These are phyloP conservation scores for Himalopsyche anomala DNA, from an alignment of 2,888 invertebrate species.

Conservation along the genomic window DNA sequence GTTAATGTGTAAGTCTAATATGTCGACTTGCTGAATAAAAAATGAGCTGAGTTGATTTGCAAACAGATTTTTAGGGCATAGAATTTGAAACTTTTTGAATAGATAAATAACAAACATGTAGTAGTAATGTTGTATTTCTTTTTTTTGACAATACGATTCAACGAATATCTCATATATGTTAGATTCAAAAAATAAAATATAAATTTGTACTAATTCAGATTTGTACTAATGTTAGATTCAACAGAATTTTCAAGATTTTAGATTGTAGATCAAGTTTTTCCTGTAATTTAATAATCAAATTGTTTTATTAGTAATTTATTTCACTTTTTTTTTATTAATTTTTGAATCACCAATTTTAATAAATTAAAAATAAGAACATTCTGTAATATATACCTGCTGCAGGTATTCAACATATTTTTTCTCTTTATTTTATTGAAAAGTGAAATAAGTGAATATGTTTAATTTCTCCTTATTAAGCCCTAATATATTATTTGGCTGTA, in stretches of 20 bases:
- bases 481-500: not conserved
- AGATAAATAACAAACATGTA: not conserved
- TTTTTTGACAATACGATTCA: conserved; percentile 38
- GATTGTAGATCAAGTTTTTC: not conserved
- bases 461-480: not conserved
- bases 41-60: not conserved
- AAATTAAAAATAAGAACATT: too few relatives aligned
- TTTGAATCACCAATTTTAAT: too few relatives aligned
- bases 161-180: conserved; percentile 19
- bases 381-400: too few relatives aligned
- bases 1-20: conserved; percentile 3
- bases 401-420: too few relatives aligned
- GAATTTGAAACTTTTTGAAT: conserved; percentile 16
- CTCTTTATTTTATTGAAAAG: too few relatives aligned
- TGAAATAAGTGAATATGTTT: not conserved
- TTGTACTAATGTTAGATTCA: not conserved
- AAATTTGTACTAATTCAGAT: too few relatives aligned
- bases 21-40: not conserved
- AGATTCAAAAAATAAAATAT: not conserved
- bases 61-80: conserved; percentile 20
- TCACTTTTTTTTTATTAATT: too few relatives aligned
- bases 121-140: not conserved
- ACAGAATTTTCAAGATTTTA: not conserved
- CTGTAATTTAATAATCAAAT: not conserved
- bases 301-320: too few relatives aligned